Base-by-base conservation (phyloP, 2,888 invertebrate species). In the Belgica antarctica region DNA sequence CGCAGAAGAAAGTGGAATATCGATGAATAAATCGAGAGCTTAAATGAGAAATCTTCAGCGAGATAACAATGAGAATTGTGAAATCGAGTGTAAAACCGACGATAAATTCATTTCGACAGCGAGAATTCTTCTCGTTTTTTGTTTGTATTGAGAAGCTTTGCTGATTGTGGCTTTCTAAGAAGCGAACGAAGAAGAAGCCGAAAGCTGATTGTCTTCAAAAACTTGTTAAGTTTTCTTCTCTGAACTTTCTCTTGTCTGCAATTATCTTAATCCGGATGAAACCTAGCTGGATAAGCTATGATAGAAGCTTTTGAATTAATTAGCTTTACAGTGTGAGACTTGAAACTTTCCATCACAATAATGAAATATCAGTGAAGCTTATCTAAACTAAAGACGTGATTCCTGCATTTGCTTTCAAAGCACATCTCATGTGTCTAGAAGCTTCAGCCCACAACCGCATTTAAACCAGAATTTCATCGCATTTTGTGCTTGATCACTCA, bases 51-150 rank as follows among this genome's bases (percentile, higher is more conserved):
- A 17, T 52, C 3, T 52, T 52, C 12, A 5, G 10, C 12, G 52
- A 7, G 65, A 66, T 66, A 46, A 66, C 31, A 66, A 46, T 46
- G 65, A 22, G 65, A 66, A 66, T 66, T 66, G 65, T 66, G 65
- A 66, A 66, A 66, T 66, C 65, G 65, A 66, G 17, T 66, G 65
- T 28, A 17, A 46, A 46, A 66, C 65, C 65, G 41, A 27, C 65
- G 65, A 66, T 66, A 66, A 66, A 66, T 34, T 66, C 24, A 25
- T 25, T 28, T 66, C 36, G 52, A 52, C 52, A 52, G 52, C 52
- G n/a, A n/a, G n/a, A n/a, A n/a, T 3, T 52, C 52, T 52, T 52
- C 41, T 31, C 34, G 17, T 2, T 8, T 52, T 52, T n/a, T 22
- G 19, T 41, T 41, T 41, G 41, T 41, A 10, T 41, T 41, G 12